Conservation (phyloP, 2,888 invertebrate genomes). For the Drosophila gaucha region DNA sequence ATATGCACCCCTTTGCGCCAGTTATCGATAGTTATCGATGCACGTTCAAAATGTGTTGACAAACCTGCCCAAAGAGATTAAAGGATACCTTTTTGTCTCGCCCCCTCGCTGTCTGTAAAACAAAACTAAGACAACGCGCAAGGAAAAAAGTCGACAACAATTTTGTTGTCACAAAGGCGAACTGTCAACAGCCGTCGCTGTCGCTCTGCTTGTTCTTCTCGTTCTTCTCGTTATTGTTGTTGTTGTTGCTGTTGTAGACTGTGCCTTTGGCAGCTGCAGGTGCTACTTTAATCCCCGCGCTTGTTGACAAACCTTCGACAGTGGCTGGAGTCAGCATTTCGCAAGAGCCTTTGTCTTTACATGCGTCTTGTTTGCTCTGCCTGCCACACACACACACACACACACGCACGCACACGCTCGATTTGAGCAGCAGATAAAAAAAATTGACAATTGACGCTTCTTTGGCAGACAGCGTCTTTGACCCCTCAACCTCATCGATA, state of each 20-base stretch:
- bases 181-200: slow-evolving; percentile 65
- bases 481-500: slow-evolving; percentile 22
- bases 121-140: slow-evolving; percentile 15
- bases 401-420: slow-evolving; percentile 26
- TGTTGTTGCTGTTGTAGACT: slow-evolving; percentile 5
- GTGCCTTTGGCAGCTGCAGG: slow-evolving; percentile 59
- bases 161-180: slow-evolving; percentile 75
- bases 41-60: slow-evolving; percentile 68
- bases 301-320: slow-evolving; percentile 60
- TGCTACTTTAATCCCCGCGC: slow-evolving; percentile 76
- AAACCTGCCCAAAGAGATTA: slow-evolving; percentile 66
- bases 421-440: slow-evolving; percentile 71
- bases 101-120: background rate
- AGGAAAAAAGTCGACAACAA: slow-evolving; percentile 56
- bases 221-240: too few relatives aligned
- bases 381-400: slow-evolving; percentile 19
- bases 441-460: slow-evolving; percentile 78
- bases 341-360: slow-evolving; percentile 41
- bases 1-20: slow-evolving; percentile 47
- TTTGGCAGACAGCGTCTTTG: slow-evolving; percentile 52
- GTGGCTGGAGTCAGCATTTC: slow-evolving; percentile 29
- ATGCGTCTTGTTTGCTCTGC: slow-evolving; percentile 28
- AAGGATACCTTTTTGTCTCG: background rate
- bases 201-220: too few relatives aligned
- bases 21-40: slow-evolving; percentile 65